A percentile compares a stretch with the other conserved stretches of the same genome.
Evolutionary conservation across 2,888 invertebrate genomes (phyloP).

Genomic region (Microplitis manilae): DNA sequence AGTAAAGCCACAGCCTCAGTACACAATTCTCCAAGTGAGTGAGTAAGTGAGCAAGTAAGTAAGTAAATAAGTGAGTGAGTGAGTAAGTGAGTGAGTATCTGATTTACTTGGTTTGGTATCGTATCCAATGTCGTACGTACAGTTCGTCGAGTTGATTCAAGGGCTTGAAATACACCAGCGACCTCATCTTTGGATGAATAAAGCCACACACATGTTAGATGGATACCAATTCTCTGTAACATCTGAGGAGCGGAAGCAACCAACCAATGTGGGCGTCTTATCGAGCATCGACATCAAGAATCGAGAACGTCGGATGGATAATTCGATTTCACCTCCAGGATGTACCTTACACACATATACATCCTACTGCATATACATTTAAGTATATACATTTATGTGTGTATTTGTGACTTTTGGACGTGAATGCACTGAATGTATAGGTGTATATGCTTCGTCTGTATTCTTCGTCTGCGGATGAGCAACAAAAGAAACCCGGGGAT

Average conservation of each 20-base stretch:
- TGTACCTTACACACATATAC: slow-evolving; percentile 3
- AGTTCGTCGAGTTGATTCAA: not conserved
- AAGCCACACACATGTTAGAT: slow-evolving; percentile 10
- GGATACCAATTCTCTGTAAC: slow-evolving; percentile 9
- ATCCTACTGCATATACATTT: not conserved
- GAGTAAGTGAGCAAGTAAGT: not conserved
- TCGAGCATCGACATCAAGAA: slow-evolving; percentile 29
- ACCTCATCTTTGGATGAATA: slow-evolving; percentile 5
- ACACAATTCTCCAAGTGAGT: not conserved
- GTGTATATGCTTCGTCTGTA: slow-evolving; percentile 9
- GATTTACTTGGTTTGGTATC: too few species aligned
- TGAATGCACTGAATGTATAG: not conserved
- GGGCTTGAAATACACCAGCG: not conserved
- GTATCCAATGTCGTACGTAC: not conserved
- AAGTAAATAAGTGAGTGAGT: too few species aligned
- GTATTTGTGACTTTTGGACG: not conserved
- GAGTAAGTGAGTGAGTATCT: too few species aligned
- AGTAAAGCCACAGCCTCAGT: not conserved
- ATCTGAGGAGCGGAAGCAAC: slow-evolving; percentile 15
- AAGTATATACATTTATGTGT: not conserved
- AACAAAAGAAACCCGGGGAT: slow-evolving; percentile 14
- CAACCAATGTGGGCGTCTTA: slow-evolving; percentile 26
- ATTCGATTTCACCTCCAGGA: slow-evolving; percentile 36
- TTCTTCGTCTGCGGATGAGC: slow-evolving; percentile 1
- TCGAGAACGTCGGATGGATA: slow-evolving; percentile 32